phyloP scores from a whole-genome alignment of 2,888 invertebrate species.

The Phorcus lineatus region DNA sequence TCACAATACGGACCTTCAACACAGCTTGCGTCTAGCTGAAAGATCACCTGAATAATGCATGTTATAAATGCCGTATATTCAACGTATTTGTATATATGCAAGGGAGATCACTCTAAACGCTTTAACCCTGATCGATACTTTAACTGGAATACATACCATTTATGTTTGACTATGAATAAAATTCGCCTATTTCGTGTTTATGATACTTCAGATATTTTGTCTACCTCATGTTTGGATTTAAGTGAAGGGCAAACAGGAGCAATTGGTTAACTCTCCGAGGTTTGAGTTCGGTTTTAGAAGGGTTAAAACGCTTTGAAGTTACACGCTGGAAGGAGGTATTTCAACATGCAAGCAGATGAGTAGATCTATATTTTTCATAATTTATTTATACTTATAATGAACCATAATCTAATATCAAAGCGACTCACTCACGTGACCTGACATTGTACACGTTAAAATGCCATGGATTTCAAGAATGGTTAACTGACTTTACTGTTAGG shows the following conservation, averaged over 20 bases:
- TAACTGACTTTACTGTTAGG: no score
- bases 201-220: no score
- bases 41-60: not conserved
- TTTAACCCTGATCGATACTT: not conserved
- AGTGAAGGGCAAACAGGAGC: no score
- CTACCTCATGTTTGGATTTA: no score
- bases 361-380: not conserved
- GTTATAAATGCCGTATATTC: not conserved
- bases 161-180: no score
- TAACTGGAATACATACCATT: not conserved
- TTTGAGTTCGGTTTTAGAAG: not conserved
- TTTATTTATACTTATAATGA: no score
- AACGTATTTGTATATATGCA: not conserved
- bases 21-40: conserved; percentile 1
- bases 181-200: no score
- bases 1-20: not conserved
- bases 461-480: no score
- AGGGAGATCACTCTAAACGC: not conserved
- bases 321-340: not conserved
- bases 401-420: no score
- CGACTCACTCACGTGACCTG: no score
- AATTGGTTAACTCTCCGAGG: no score
- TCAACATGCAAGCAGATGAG: not conserved
- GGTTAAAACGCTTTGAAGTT: not conserved
- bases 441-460: no score